phyloP scores from a whole-genome alignment of 1,140 invertebrate species.

The Brachionus calyciflorus region DNA sequence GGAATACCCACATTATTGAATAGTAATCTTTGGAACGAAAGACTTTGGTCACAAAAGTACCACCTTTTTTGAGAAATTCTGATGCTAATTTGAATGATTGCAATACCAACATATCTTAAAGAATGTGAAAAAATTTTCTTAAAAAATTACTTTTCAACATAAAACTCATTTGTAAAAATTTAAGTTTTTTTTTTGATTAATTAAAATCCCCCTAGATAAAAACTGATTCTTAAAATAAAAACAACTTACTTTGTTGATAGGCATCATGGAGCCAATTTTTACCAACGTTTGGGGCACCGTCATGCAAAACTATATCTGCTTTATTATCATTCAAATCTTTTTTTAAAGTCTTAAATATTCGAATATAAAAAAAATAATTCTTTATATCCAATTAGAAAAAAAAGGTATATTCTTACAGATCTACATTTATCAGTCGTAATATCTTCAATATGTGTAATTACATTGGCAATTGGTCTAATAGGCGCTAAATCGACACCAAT shows the following conservation, averaged over 20 bases:
- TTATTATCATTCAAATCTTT: constrained; percentile 63
- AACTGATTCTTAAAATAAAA: too few species aligned
- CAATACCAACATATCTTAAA: constrained; percentile 68
- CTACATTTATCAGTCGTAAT: constrained; percentile 88
- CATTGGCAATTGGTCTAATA: constrained; percentile 86
- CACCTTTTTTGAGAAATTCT: constrained; percentile 83
- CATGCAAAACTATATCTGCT: constrained; percentile 90
- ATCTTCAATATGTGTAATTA: constrained; percentile 83
- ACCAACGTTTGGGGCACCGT: constrained; percentile 98
- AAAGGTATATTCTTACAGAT: constrained; percentile 54
- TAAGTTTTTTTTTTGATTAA: too few species aligned
- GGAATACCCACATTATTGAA: constrained; percentile 87
- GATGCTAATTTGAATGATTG: constrained; percentile 87
- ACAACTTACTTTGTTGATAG: constrained; percentile 73
- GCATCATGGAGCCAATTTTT: constrained; percentile 94
- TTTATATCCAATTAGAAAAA: not conserved
- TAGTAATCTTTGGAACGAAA: constrained; percentile 98
- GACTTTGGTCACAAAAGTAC: constrained; percentile 97
- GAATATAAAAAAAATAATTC: not conserved
- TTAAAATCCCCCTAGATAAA: too few species aligned
- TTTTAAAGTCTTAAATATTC: constrained; percentile 68
- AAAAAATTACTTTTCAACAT: not conserved
- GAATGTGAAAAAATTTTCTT: not conserved
- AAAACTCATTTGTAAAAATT: too few species aligned
- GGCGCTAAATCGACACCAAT: constrained; percentile 93